Base-by-base conservation (phyloP, 2,113 vertebrate genomes). In the Tupaia tana region DNA sequence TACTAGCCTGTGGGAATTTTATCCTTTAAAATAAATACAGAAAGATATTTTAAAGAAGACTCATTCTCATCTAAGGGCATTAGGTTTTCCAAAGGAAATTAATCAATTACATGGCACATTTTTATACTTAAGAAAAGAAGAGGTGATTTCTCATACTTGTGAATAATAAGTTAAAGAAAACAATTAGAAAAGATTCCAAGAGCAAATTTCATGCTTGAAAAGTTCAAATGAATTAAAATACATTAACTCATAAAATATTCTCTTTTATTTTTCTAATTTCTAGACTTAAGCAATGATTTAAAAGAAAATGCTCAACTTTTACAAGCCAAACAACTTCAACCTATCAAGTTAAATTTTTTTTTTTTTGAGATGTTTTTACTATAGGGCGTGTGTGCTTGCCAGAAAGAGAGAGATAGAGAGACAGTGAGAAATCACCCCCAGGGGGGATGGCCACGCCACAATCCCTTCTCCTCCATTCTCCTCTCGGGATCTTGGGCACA, bases 231-330 rank as follows among this genome's bases (percentile, higher is more conserved):
- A 20, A 7, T 91, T 88, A 85, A 75, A 64, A 63, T 63, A 85
- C 16, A 58, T 31, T 64, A 84, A 84, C 11, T 75, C 16, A 91
- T 91, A n/a, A 34, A 69, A 56, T 74, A 70, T 31, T 85, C 7
- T 19, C 12, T 82, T 86, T 67, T 6, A 14, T 24, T 63, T 63
- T 83, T 29, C 20, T 31, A 86, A 69, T 54, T 84, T 67, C 25
- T 67, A 0, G 2, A 16, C 52, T 59, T 31, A 91, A 91, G 34
- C 3, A 34, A 63, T 86, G 24, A 24, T 81, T 95, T 93, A 19
- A 80, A 93, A 88, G 19, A 34, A 88, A 93, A 63, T 84, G 29
- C 13, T 84, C 67, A 79, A 73, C 9, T 81, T 20, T 61, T 88
- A 63, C 61, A 43, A 20, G 19, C 85, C 27, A 4, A 82, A 63